These are phyloP conservation scores for Mormyrus proboscirostris DNA, from an alignment of 2,797 vertebrate genomes.

Conservation along the genomic window DNA sequence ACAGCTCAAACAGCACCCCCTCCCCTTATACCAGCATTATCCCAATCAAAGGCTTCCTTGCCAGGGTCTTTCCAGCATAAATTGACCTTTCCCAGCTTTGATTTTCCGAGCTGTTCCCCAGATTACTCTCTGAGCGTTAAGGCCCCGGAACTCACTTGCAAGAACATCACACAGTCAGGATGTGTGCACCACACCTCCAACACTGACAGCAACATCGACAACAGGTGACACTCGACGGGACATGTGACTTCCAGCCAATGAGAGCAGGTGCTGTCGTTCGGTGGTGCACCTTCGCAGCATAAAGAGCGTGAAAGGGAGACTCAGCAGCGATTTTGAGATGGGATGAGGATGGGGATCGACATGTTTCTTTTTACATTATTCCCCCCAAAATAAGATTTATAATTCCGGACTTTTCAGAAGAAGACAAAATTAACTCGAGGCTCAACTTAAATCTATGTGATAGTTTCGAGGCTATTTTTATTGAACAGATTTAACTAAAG, in stretches of 20 bases:
- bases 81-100: background rate
- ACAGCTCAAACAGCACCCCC: background rate
- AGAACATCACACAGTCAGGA: background rate
- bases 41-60: background rate
- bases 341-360: background rate
- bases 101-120: slow-evolving; percentile 41
- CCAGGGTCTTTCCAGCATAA: background rate
- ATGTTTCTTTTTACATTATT: background rate
- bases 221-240: background rate
- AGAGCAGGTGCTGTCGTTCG: background rate
- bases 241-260: background rate
- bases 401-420: background rate
- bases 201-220: slow-evolving; percentile 5
- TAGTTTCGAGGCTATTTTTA: background rate
- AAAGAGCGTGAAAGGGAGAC: background rate
- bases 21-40: background rate
- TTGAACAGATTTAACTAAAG: background rate
- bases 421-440: background rate
- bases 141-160: background rate
- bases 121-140: slow-evolving; percentile 29
- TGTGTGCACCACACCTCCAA: background rate
- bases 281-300: background rate
- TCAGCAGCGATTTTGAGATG: background rate
- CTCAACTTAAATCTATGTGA: background rate
- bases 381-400: background rate